Evolutionary conservation across 1,140 invertebrate genomes (phyloP).

Genomic region (Yoshiicerus persimilis): DNA sequence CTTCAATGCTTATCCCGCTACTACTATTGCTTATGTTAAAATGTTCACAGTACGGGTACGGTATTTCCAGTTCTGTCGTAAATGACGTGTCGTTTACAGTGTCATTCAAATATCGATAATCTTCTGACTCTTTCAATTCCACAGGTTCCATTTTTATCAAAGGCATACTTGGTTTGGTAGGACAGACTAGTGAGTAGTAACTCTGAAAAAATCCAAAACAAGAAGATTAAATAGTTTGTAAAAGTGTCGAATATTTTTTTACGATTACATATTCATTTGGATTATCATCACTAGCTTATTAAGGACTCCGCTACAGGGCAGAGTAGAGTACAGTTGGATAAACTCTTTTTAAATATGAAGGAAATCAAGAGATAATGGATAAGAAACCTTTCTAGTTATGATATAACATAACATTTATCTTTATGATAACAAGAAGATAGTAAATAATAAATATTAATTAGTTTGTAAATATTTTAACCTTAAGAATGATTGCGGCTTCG

Average conservation of each 20-base stretch:
- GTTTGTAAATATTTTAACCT: background rate
- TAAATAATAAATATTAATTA: background rate
- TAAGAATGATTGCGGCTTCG: background rate
- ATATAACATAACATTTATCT: background rate
- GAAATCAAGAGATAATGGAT: background rate
- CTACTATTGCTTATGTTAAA: background rate
- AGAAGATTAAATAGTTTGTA: background rate
- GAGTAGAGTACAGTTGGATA: no score
- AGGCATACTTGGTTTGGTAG: background rate
- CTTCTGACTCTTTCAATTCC: background rate
- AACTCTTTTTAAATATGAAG: no score
- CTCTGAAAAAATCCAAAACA: background rate
- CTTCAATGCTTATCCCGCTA: constrained; percentile 11
- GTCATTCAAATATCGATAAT: background rate
- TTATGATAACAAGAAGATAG: background rate
- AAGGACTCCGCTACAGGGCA: no score
- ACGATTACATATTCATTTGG: background rate
- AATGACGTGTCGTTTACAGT: background rate
- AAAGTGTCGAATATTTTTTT: background rate
- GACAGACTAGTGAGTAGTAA: background rate
- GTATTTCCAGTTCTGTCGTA: background rate
- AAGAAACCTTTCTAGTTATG: background rate
- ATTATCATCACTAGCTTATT: no score
- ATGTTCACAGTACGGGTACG: background rate
- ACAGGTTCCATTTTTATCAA: background rate